A percentile compares a stretch with the other conserved stretches of the same genome.
Evolutionary conservation across 2,797 vertebrate species (phyloP).

Genomic region (Strix occidentalis): DNA sequence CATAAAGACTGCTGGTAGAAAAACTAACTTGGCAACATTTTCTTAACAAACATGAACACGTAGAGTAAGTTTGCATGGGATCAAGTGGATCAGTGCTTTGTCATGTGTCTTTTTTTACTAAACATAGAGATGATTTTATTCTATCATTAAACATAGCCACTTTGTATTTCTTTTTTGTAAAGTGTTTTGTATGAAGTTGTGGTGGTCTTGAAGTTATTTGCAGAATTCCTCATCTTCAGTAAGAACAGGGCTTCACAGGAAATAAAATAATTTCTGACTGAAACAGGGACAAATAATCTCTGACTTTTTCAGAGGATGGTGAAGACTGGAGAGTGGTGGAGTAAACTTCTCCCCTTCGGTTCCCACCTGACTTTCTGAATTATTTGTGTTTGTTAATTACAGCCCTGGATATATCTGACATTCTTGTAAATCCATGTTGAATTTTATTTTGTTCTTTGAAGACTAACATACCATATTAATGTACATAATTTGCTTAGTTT

Average conservation of each 20-base stretch:
- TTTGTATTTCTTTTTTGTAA: neutral
- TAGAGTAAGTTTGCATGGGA: neutral
- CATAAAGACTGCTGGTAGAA: neutral
- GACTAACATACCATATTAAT: neutral
- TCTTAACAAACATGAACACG: neutral
- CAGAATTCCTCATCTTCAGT: neutral
- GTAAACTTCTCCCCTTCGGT: neutral
- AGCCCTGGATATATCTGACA: neutral
- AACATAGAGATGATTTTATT: neutral
- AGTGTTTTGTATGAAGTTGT: neutral
- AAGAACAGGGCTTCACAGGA: neutral
- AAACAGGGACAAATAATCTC: neutral
- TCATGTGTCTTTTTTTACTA: neutral
- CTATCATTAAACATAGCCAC: neutral
- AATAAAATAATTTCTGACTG: neutral
- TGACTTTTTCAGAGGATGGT: neutral
- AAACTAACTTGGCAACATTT: neutral
- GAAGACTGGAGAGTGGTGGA: neutral
- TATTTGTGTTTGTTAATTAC: neutral
- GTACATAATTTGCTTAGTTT: neutral
- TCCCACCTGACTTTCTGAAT: neutral
- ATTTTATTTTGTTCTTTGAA: neutral
- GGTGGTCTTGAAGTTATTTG: neutral
- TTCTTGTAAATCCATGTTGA: neutral
- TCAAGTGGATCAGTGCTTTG: neutral